Conservation (phyloP, 2,797 vertebrate genomes). For the Acanthopagrus latus region DNA sequence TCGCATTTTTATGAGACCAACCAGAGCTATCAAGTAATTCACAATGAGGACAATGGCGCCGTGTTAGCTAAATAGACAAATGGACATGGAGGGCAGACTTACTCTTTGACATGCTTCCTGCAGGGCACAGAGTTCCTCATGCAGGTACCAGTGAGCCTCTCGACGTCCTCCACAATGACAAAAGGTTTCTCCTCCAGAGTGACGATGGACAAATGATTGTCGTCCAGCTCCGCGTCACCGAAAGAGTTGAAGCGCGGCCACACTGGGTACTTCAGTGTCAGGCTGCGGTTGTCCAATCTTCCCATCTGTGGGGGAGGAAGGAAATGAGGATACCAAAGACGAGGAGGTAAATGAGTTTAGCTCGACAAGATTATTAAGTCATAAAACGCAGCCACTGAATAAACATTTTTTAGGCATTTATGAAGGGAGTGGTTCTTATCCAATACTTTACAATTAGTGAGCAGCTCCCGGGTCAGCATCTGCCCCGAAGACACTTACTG, state of each 20-base stretch:
- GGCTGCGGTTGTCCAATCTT: conserved; percentile 94
- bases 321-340: conserved; percentile 18
- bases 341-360: conserved; percentile 10
- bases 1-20: neutral
- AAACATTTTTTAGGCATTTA: conserved; percentile 15
- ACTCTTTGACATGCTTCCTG: conserved; percentile 96
- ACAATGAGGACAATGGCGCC: neutral
- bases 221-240: conserved; percentile 92
- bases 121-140: conserved; percentile 97
- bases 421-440: conserved; percentile 22
- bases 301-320: conserved; percentile 91
- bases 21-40: neutral
- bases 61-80: neutral
- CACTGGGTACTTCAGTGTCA: conserved; percentile 94
- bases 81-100: conserved; percentile 69
- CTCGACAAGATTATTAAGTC: neutral
- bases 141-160: conserved; percentile 95
- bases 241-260: conserved; percentile 97
- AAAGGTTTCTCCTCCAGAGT: conserved; percentile 99
- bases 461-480: conserved; percentile 28
- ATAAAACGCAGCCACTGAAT: conserved; percentile 1
- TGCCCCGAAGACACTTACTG: conserved; percentile 13
- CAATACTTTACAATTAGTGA: conserved; percentile 21
- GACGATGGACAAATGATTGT: conserved; percentile 98
- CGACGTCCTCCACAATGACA: conserved; percentile 98